Percentiles rank a stretch among this genome's conserved stretches.
Conservation (phyloP, 2,113 vertebrate genomes). For the Pampusana beccarii region DNA sequence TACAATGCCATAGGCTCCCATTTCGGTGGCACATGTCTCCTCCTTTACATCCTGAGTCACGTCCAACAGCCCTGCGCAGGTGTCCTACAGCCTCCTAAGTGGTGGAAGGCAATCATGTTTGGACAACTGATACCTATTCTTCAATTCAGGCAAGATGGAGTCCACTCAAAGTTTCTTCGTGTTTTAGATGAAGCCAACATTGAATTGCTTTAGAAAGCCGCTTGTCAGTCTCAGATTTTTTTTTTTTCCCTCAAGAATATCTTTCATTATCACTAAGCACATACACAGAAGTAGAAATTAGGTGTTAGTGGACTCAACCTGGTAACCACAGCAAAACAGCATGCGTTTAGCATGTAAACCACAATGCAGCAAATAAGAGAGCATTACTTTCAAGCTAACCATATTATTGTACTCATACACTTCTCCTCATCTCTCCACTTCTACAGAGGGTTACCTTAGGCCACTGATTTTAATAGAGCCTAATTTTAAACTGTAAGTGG, state of each 20-base stretch:
- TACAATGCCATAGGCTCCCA: neutral
- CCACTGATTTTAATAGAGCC: neutral
- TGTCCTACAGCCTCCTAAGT: neutral
- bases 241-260: neutral
- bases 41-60: neutral
- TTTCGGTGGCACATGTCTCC: neutral
- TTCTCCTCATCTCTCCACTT: neutral
- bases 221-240: neutral
- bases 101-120: neutral
- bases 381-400: neutral
- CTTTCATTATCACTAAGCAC: neutral
- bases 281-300: neutral
- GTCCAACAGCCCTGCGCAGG: neutral
- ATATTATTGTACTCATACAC: neutral
- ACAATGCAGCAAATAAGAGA: neutral
- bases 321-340: neutral
- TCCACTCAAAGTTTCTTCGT: neutral
- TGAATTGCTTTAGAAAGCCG: neutral
- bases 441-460: neutral
- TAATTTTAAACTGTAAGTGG: neutral
- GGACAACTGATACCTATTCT: neutral
- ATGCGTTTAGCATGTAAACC: neutral
- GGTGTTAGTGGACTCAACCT: neutral
- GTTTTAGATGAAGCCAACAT: neutral
- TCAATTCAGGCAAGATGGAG: neutral